Evolutionary conservation across 2,113 vertebrate species (phyloP).

Genomic region (Ochotona curzoniae): DNA sequence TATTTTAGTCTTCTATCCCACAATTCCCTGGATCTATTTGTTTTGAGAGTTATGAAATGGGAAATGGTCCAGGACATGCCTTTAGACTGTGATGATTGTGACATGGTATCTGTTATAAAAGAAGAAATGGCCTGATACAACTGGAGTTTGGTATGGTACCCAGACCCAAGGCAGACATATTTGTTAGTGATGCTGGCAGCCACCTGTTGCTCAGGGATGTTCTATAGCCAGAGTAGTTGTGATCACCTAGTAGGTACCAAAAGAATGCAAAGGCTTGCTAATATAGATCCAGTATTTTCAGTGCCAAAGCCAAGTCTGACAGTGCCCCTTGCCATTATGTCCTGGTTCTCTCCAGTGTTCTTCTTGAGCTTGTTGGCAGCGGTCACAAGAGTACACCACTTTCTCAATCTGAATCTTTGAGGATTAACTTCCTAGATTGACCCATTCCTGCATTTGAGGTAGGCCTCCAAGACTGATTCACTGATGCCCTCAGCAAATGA

Average conservation of each 20-base stretch:
- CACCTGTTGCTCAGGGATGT: background rate
- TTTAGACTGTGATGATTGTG: background rate
- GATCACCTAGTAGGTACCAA: too few relatives aligned
- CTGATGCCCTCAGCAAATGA: background rate
- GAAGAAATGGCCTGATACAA: background rate
- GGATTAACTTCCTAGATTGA: too few relatives aligned
- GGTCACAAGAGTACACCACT: background rate
- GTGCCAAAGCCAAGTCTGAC: background rate
- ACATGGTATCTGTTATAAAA: background rate
- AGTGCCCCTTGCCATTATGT: rapidly evolving
- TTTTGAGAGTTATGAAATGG: background rate
- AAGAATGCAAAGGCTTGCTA: background rate
- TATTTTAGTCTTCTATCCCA: background rate
- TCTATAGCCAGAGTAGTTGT: background rate
- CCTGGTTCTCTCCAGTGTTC: background rate
- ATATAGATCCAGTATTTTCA: background rate
- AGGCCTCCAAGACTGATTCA: background rate
- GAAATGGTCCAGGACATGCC: too few relatives aligned
- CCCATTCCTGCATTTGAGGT: background rate
- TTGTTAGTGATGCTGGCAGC: background rate
- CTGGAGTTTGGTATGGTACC: rapidly evolving
- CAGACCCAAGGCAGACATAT: background rate
- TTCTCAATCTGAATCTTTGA: background rate
- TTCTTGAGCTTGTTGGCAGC: background rate
- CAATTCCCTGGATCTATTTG: background rate